Conservation (phyloP, 2,797 vertebrate genomes). For the Danio kyathit region DNA sequence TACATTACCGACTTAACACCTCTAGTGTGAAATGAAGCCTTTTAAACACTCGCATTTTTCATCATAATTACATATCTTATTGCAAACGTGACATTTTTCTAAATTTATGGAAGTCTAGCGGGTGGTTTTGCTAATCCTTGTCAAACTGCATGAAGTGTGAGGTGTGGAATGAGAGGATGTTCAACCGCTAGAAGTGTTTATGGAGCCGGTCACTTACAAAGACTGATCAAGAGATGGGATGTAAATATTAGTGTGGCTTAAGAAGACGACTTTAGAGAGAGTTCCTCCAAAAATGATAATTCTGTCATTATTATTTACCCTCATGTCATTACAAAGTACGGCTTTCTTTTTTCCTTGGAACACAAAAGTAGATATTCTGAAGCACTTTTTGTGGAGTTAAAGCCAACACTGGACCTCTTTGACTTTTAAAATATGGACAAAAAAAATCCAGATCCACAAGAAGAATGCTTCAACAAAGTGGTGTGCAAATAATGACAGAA, state of each 20-base stretch:
- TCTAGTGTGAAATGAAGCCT: constrained; percentile 52
- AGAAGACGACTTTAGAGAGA: constrained; percentile 38
- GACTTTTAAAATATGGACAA: background rate
- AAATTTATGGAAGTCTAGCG: constrained; percentile 43
- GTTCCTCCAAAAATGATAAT: background rate
- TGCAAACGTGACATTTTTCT: constrained; percentile 10
- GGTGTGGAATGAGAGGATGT: constrained; percentile 47
- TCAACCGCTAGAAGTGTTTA: constrained; percentile 57
- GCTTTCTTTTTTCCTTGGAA: background rate
- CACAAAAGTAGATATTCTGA: background rate
- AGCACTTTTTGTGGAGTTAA: background rate
- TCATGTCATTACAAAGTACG: background rate
- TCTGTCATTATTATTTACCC: background rate
- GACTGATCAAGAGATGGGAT: constrained; percentile 52
- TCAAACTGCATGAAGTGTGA: constrained; percentile 36
- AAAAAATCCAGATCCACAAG: background rate
- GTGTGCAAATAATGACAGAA: background rate
- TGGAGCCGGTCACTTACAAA: constrained; percentile 32
- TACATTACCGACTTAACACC: constrained; percentile 50
- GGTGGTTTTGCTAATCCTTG: constrained; percentile 30
- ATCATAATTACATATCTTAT: constrained; percentile 49
- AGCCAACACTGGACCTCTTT: background rate
- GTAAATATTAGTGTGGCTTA: constrained; percentile 57
- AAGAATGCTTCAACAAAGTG: background rate
- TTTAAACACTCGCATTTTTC: constrained; percentile 52